phyloP scores from a whole-genome alignment of 2,888 invertebrate genomes.

The Alcis repandata region DNA sequence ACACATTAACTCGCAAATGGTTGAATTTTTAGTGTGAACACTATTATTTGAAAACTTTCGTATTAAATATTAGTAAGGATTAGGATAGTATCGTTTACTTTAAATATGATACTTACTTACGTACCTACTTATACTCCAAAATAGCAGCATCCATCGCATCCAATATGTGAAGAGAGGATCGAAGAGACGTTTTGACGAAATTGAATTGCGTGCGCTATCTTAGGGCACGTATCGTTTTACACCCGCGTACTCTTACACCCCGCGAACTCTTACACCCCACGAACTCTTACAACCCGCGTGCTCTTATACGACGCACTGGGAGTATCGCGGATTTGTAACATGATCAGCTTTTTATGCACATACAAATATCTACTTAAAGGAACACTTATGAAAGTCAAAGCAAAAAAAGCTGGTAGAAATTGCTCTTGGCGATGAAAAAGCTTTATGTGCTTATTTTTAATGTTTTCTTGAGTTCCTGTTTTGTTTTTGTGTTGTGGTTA shows the following conservation, averaged over 20 bases:
- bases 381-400: too few species aligned
- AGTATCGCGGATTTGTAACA: background rate
- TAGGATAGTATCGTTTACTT: too few species aligned
- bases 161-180: slow-evolving; percentile 20
- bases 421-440: too few species aligned
- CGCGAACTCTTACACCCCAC: slow-evolving; percentile 14
- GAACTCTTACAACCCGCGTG: slow-evolving; percentile 23
- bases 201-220: slow-evolving; percentile 38
- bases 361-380: background rate
- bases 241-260: slow-evolving; percentile 20
- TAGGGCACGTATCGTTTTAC: background rate
- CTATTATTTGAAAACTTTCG: too few species aligned
- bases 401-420: too few species aligned
- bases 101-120: too few species aligned
- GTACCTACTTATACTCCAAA: background rate
- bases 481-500: too few species aligned
- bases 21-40: too few species aligned
- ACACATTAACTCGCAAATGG: too few species aligned
- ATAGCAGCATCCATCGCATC: slow-evolving; percentile 3
- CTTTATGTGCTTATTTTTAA: too few species aligned
- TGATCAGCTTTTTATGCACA: background rate
- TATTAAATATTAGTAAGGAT: too few species aligned
- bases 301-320: slow-evolving; percentile 12
- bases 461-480: too few species aligned
- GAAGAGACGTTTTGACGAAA: slow-evolving; percentile 26